Evolutionary conservation across 2,888 invertebrate genomes (phyloP).

Genomic region (Hirtodrosophila duncani): DNA sequence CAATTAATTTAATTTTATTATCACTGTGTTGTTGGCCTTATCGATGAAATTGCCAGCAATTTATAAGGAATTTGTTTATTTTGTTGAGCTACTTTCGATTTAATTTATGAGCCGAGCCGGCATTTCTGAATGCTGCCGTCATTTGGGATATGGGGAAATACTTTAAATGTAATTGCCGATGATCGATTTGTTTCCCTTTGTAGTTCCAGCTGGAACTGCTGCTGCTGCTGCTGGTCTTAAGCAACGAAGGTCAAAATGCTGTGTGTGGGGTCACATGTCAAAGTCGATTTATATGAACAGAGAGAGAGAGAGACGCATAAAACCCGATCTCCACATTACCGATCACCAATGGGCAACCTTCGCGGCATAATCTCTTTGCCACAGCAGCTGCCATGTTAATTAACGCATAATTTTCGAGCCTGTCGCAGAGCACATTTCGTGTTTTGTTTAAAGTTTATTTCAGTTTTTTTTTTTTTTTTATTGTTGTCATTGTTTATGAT

Average conservation of each 20-base stretch:
- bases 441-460: conserved; percentile 13
- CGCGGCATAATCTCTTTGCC: conserved; percentile 27
- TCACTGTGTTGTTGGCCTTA: conserved; percentile 7
- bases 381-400: conserved; percentile 58
- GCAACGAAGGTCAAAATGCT: conserved; percentile 46
- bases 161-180: conserved; percentile 27
- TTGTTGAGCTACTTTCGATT: neutral
- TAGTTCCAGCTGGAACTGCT: conserved; percentile 16
- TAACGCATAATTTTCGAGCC: conserved; percentile 60
- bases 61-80: neutral
- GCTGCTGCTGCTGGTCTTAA: conserved; percentile 18
- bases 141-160: conserved; percentile 7
- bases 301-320: conserved; percentile 25
- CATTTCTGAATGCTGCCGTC: neutral
- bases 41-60: conserved; percentile 6
- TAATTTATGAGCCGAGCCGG: conserved; percentile 29
- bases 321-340: conserved; percentile 42
- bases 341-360: conserved; percentile 33
- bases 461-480: conserved; percentile 10
- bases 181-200: conserved; percentile 30
- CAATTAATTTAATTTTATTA: conserved; percentile 23
- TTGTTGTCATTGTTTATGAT: conserved; percentile 39
- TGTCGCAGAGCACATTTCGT: conserved; percentile 42
- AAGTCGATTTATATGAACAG: conserved; percentile 37
- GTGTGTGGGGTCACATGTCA: conserved; percentile 62